Percentiles rank a stretch among this genome's conserved stretches.
phyloP scores from a whole-genome alignment of 2,113 vertebrate species.

The Hydropotes inermis region DNA sequence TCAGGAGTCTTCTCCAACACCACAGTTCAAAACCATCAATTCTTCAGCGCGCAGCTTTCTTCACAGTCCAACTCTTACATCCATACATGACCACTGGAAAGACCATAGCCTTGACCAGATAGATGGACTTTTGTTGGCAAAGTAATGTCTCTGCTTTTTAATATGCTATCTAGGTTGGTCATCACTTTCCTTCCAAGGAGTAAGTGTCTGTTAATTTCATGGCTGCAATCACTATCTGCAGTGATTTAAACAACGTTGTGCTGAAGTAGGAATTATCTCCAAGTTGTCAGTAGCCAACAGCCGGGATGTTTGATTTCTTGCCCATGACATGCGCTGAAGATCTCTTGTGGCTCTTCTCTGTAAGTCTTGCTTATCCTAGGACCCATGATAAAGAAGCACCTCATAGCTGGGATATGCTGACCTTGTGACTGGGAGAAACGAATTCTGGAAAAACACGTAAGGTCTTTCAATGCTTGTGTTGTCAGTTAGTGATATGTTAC shows the following conservation, averaged over 20 bases:
- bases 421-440: background rate
- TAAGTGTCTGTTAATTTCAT: too few relatives aligned
- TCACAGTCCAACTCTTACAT: too few relatives aligned
- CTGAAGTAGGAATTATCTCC: background rate
- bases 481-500: background rate
- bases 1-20: too few relatives aligned
- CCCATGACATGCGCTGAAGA: background rate
- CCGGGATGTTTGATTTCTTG: background rate
- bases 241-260: background rate
- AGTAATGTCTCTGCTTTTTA: too few relatives aligned
- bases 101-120: too few relatives aligned
- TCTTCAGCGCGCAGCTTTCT: too few relatives aligned
- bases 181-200: too few relatives aligned
- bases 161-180: too few relatives aligned
- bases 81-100: too few relatives aligned
- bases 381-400: background rate
- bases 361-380: background rate
- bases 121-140: too few relatives aligned
- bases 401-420: background rate
- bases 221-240: too few relatives aligned
- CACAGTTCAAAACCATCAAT: too few relatives aligned
- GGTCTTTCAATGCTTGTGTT: background rate
- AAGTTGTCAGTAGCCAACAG: background rate
- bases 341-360: background rate
- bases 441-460: background rate